Percentiles rank a stretch among this genome's conserved stretches.
Evolutionary conservation across 2,113 vertebrate species (phyloP).

Genomic region (Serinus canaria): DNA sequence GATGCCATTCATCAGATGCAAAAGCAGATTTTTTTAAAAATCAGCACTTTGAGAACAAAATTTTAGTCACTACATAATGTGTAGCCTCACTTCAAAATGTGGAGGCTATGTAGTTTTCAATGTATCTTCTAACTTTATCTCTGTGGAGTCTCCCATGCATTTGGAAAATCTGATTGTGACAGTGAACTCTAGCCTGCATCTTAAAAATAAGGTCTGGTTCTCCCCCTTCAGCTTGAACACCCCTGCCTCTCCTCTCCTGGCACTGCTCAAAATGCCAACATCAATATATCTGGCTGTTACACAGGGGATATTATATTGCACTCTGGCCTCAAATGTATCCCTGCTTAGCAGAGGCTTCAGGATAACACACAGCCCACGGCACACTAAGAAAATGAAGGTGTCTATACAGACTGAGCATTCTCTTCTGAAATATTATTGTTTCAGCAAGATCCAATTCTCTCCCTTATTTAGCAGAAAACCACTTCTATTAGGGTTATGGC

Average conservation of each 20-base stretch:
- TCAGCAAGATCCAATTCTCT: not conserved
- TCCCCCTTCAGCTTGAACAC: not conserved
- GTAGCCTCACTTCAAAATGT: not conserved
- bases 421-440: not conserved
- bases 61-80: too few relatives aligned
- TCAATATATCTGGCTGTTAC: not conserved
- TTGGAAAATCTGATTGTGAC: not conserved
- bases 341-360: not conserved
- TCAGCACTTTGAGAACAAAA: not conserved
- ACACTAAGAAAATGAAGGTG: not conserved
- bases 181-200: not conserved
- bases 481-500: not conserved
- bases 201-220: not conserved
- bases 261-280: not conserved
- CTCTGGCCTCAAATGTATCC: not conserved
- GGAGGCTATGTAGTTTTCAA: not conserved
- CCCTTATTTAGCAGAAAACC: not conserved
- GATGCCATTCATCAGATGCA: not conserved
- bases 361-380: too few relatives aligned
- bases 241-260: accelerated
- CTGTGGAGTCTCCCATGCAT: not conserved
- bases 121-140: not conserved
- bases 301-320: not conserved
- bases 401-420: not conserved
- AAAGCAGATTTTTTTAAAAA: not conserved